Evolutionary conservation across 2,797 vertebrate genomes (phyloP).

Genomic region (Crax fasciolata): DNA sequence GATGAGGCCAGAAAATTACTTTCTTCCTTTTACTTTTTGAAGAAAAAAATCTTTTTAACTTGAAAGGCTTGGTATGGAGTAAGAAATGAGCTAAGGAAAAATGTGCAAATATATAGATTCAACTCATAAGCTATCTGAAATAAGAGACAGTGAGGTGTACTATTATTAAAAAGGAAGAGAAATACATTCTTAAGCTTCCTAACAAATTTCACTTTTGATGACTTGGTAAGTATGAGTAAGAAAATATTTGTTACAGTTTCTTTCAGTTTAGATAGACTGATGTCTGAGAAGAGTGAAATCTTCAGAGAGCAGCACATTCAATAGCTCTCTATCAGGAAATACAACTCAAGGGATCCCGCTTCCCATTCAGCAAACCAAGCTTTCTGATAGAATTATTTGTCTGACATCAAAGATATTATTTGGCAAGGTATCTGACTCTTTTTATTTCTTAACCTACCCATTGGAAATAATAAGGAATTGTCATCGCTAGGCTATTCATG

Average conservation of each 20-base stretch:
- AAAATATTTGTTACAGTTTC: neutral
- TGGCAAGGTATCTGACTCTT: neutral
- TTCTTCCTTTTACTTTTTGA: neutral
- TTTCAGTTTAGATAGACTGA: neutral
- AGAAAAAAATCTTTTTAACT: neutral
- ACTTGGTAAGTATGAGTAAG: neutral
- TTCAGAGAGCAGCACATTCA: neutral
- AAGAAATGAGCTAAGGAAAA: neutral
- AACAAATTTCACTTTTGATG: neutral
- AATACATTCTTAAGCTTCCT: neutral
- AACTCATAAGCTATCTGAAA: neutral
- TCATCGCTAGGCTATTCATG: neutral
- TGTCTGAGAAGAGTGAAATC: neutral
- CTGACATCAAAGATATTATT: neutral
- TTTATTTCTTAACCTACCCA: neutral
- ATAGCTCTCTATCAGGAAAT: neutral
- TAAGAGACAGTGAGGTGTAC: neutral
- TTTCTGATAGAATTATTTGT: neutral
- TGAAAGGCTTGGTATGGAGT: neutral
- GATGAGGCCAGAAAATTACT: neutral
- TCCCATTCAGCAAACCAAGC: neutral
- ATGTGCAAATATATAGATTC: neutral
- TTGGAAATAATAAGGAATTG: neutral
- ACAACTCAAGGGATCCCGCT: neutral
- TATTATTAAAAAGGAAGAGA: neutral